Percentiles rank a stretch among this genome's conserved stretches.
These are phyloP conservation scores for Tympanoctomys barrerae DNA, from an alignment of 2,797 vertebrate genomes.

Conservation along the genomic window DNA sequence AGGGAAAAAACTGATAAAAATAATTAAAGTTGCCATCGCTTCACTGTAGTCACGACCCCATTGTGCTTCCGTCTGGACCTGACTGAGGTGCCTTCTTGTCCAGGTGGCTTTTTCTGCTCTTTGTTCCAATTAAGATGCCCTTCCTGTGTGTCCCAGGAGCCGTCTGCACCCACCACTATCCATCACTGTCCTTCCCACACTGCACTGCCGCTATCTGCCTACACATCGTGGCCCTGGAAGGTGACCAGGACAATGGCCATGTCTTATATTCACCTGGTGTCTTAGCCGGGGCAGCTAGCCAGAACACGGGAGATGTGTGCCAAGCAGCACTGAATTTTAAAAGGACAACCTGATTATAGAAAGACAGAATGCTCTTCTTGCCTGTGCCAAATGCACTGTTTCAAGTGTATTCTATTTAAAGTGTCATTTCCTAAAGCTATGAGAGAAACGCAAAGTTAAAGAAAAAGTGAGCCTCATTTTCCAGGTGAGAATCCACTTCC, in stretches of 20 bases:
- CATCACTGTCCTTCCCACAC: neutral
- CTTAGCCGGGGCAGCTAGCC: neutral
- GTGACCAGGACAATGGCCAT: neutral
- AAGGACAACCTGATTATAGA: neutral
- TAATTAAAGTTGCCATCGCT: constrained; percentile 5
- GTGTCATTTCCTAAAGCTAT: constrained; percentile 15
- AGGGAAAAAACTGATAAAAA: neutral
- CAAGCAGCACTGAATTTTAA: neutral
- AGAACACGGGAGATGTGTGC: neutral
- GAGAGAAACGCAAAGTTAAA: constrained; percentile 16
- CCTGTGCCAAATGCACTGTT: neutral
- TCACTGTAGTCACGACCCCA: neutral
- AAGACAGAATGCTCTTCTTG: neutral
- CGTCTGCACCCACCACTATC: neutral
- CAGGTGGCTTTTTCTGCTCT: neutral
- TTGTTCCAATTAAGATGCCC: neutral
- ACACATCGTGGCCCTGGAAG: neutral
- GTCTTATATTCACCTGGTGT: constrained; percentile 20
- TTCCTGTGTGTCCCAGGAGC: neutral
- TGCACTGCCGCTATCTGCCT: neutral
- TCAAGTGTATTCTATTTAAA: constrained; percentile 6
- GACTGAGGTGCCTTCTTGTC: neutral
- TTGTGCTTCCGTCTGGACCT: neutral
- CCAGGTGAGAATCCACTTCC: neutral
- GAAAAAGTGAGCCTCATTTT: neutral